Base-by-base conservation (phyloP, 2,113 vertebrate species). In the Promerops cafer region DNA sequence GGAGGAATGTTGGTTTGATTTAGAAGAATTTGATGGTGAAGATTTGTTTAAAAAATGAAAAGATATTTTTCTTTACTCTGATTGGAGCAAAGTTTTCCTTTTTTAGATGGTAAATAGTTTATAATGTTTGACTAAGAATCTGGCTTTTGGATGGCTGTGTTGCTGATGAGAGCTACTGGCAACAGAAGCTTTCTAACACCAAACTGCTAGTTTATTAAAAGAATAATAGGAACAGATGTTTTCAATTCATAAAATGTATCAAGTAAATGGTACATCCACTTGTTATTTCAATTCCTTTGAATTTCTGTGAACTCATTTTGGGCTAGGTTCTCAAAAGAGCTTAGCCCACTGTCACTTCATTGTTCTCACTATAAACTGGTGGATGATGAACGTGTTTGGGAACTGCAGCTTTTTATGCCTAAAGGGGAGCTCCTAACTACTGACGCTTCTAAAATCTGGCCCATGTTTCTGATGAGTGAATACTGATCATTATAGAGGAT, bases 161-260 rank as follows among this genome's bases (percentile, higher is more conserved):
- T 70, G 68, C 80, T 90, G 86, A 77, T 78, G 83, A 84, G 57
- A 84, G 69, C 86, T 89, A 71, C 83, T 90, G 92, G 86, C 72
- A 93, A 6, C 49, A 90, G 83, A 59, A 75, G 72, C 90, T 83
- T 89, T 94, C 71, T 94, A 65, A 50, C 47, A 74, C 68, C 82
- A 35, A 77, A 66, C 54, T 81, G 69, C 68, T 89, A 53, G 68
- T 92, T 93, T 96, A 81, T 93, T 96, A 76, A 78, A 94, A 83
- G 78, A 91, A 96, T 93, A 97, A 96, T 93, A 56, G 93, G 80
- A 95, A 71, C 96, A 97, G 94, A 94, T 96, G 93, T 95, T 96
- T 93, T 90, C 88, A 81, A 7, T 96, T 96, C 95, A 95, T 81
- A 70, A 89, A 94, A 71, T 81, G 71, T 52, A 90, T 90, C 66